phyloP scores from a whole-genome alignment of 2,888 invertebrate genomes.

The Ophraella communa region DNA sequence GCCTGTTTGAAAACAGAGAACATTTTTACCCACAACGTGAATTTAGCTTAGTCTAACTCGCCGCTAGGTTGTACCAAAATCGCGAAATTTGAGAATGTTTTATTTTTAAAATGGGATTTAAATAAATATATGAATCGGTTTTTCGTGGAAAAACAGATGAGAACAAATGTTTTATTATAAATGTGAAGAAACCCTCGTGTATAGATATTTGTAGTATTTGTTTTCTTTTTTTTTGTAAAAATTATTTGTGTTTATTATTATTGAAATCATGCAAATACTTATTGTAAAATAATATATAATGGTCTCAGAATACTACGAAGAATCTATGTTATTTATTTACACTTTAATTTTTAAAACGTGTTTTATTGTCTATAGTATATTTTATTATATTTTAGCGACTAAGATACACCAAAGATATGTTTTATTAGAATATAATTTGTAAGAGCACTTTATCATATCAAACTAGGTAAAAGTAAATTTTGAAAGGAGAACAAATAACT shows the following conservation, averaged over 20 bases:
- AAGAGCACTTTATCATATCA: constrained; percentile 38
- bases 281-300: constrained; percentile 49
- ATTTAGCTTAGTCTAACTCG: constrained; percentile 45
- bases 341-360: constrained; percentile 51
- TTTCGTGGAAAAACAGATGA: too few relatives aligned
- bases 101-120: too few relatives aligned
- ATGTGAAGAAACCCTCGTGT: constrained; percentile 37
- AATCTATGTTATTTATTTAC: constrained; percentile 52
- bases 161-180: constrained; percentile 29
- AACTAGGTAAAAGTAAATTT: constrained; percentile 1
- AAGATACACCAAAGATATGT: constrained; percentile 60
- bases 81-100: not conserved
- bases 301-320: constrained; percentile 58
- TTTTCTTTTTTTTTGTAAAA: constrained; percentile 43
- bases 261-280: constrained; percentile 35
- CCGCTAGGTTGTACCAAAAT: constrained; percentile 28
- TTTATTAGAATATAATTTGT: constrained; percentile 46
- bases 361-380: constrained; percentile 51
- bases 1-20: constrained; percentile 72
- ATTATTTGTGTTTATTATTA: constrained; percentile 38
- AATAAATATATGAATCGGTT: too few relatives aligned
- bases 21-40: constrained; percentile 55
- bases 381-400: constrained; percentile 57
- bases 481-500: too few relatives aligned
- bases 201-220: constrained; percentile 42